Percentiles rank a stretch among this genome's conserved stretches.
Conservation (phyloP, 2,797 vertebrate genomes). For the Thunnus albacares region DNA sequence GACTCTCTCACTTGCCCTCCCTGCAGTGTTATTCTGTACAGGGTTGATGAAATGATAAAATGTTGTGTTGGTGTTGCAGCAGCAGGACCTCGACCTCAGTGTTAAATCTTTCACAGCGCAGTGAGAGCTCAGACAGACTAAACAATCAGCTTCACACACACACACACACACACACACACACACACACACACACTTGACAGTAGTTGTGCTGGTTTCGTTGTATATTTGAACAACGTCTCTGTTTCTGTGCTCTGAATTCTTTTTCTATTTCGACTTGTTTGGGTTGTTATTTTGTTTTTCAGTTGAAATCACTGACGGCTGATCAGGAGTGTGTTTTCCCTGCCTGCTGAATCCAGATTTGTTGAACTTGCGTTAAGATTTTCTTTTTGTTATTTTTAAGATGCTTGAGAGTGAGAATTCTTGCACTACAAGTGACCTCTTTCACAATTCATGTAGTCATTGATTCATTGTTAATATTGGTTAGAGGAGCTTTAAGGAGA, state of each 20-base stretch:
- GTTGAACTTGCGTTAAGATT: not conserved
- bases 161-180: constrained; percentile 8
- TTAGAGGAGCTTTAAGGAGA: no score
- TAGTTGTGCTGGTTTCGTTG: constrained; percentile 8
- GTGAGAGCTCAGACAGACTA: constrained; percentile 70
- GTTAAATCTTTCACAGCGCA: constrained; percentile 77
- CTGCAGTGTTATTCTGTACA: constrained; percentile 45
- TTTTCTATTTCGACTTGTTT: constrained; percentile 8
- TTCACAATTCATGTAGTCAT: not conserved
- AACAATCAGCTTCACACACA: constrained; percentile 60
- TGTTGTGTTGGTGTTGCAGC: constrained; percentile 63
- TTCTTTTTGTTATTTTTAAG: not conserved
- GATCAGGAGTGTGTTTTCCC: not conserved
- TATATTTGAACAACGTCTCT: constrained; percentile 15
- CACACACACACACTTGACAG: constrained; percentile 8
- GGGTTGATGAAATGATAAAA: constrained; percentile 67
- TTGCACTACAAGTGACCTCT: not conserved
- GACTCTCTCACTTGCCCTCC: not conserved
- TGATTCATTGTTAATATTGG: not conserved
- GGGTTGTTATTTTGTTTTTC: constrained; percentile 47
- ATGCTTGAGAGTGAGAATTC: not conserved
- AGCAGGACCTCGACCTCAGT: constrained; percentile 61
- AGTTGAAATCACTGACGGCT: constrained; percentile 29
- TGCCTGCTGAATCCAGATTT: constrained; percentile 13
- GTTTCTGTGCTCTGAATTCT: constrained; percentile 35